Evolutionary conservation across 2,888 invertebrate genomes (phyloP).

Genomic region (Sclerodermus sp.): DNA sequence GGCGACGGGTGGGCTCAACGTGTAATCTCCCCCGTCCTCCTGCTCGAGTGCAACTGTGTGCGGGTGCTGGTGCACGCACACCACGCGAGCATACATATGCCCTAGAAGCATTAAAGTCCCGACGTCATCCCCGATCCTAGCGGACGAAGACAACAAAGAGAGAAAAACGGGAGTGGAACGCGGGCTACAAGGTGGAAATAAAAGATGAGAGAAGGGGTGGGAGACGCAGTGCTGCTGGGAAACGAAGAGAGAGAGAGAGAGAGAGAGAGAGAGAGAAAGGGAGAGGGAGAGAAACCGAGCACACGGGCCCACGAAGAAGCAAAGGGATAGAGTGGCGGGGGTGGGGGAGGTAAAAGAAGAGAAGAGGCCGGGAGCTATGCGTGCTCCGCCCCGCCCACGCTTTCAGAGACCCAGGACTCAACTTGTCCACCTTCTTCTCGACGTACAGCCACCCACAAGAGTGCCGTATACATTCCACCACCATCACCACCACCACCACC

Average conservation of each 20-base stretch:
- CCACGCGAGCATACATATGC: background rate
- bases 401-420: slow-evolving; percentile 55
- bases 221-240: slow-evolving; percentile 5
- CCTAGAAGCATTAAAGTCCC: slow-evolving; percentile 47
- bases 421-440: slow-evolving; percentile 56
- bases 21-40: slow-evolving; percentile 34
- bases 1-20: slow-evolving; percentile 42
- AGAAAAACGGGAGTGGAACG: slow-evolving; percentile 39
- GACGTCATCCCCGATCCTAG: slow-evolving; percentile 45
- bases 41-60: background rate
- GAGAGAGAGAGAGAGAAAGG: slow-evolving; percentile 23
- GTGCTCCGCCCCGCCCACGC: slow-evolving; percentile 58
- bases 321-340: slow-evolving; percentile 9
- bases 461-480: slow-evolving; percentile 18
- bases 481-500: too few species aligned
- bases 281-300: slow-evolving; percentile 13
- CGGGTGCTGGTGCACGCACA: background rate
- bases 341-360: slow-evolving; percentile 26
- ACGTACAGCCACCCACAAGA: slow-evolving; percentile 52
- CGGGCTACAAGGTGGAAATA: slow-evolving; percentile 41
- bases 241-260: slow-evolving; percentile 46
- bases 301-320: slow-evolving; percentile 9
- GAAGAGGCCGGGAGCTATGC: slow-evolving; percentile 55
- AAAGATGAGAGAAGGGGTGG: slow-evolving; percentile 24
- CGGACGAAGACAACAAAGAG: slow-evolving; percentile 44